Evolutionary conservation across 2,797 vertebrate genomes (phyloP).

Genomic region (Cetoscarus ocellatus): DNA sequence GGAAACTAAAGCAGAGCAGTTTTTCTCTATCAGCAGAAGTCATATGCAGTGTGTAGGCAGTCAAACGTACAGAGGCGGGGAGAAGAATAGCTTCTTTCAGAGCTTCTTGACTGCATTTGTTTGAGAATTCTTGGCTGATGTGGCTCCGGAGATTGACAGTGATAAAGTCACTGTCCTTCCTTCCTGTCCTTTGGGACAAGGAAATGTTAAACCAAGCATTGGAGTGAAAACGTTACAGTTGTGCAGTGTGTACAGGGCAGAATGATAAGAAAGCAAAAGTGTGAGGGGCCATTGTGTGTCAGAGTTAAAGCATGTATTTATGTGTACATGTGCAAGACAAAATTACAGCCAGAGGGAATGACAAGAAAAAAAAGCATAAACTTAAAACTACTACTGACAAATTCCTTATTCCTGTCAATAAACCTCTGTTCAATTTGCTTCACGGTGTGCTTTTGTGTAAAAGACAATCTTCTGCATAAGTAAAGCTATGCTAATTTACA

Average conservation of each 20-base stretch:
- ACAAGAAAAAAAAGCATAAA: neutral
- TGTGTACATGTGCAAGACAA: neutral
- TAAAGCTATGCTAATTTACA: slow-evolving; percentile 18
- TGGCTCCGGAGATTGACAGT: slow-evolving; percentile 40
- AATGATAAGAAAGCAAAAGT: neutral
- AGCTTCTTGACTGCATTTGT: slow-evolving; percentile 34
- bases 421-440: slow-evolving; percentile 2
- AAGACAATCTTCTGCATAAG: slow-evolving; percentile 13
- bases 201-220: slow-evolving; percentile 3
- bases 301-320: neutral
- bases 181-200: slow-evolving; percentile 21
- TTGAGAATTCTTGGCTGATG: slow-evolving; percentile 21
- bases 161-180: slow-evolving; percentile 39
- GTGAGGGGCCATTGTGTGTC: neutral
- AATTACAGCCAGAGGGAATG: neutral
- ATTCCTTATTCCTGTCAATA: slow-evolving; percentile 10
- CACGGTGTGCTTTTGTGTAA: neutral
- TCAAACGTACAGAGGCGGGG: slow-evolving; percentile 26
- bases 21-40: slow-evolving; percentile 18
- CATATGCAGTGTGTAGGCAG: slow-evolving; percentile 28
- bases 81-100: slow-evolving; percentile 53
- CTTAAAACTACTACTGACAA: slow-evolving; percentile 15
- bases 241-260: neutral
- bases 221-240: neutral
- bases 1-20: slow-evolving; percentile 47